Evolutionary conservation across 2,113 vertebrate genomes (phyloP), one percentile per base, ranked within the genome.

Genomic region (Columbina picui): DNA sequence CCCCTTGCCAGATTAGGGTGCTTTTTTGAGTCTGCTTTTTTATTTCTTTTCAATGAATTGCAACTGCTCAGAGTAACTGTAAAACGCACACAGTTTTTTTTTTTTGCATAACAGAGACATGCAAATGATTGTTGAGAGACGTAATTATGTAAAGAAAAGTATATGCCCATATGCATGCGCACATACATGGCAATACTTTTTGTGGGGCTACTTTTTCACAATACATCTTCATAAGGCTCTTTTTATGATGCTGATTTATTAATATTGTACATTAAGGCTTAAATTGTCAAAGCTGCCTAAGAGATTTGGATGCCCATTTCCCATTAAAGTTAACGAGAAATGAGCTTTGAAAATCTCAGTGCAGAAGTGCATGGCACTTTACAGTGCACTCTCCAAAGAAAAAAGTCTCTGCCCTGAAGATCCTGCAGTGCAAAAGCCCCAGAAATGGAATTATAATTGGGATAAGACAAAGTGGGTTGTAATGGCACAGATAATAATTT

Each of bases 291-390:
- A 96, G 92, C 73, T 94, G 92, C 96, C 93, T 97, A 84, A 90
- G 93, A 97, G 94, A 96, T 95, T 96, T 94, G 96, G 96, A 96
- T 97, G 96, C 94, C 94, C 94, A 61, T 94, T 96, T 96, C 93
- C 96, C 94, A 97, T 96, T 97, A 96, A 97, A 97, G 92, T 96
- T 96, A 97, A 97, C 92, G 83, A 96, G 94, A 96, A 96, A 93
- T 67, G 96, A 95, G 96, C 96, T 96, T 96, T 94, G 96, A 81
- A 96, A 97, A 95, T 95, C 94, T 93, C 96, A 94, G 80, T 0
- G 5, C 93, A 94, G 90, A 91, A 94, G 76, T 94, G 73, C 75
- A 67, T 1, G 30, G 82, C 92, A 92, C 83, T 95, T 96, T 94
- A 94, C 71, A 68, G 60, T 60, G 69, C 61, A 69, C 21, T 81